These are phyloP conservation scores for Andrena cerasifolii DNA, from an alignment of 1,140 invertebrate genomes.

Conservation along the genomic window DNA sequence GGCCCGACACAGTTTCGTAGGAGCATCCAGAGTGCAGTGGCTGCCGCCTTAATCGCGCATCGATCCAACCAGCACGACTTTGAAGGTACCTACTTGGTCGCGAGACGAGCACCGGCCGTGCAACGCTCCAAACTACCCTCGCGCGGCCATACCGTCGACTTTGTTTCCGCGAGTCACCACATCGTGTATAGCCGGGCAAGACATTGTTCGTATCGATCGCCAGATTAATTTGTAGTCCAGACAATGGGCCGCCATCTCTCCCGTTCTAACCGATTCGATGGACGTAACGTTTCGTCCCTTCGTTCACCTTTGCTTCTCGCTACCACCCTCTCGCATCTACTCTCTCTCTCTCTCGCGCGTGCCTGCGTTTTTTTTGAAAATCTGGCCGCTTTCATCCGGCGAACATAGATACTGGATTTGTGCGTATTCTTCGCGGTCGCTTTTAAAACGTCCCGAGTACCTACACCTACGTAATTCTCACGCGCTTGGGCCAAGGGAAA, in stretches of 20 bases:
- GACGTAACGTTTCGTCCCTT: conserved; percentile 77
- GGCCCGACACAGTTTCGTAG: conserved; percentile 20
- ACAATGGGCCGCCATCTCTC: conserved; percentile 81
- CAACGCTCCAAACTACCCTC: conserved; percentile 57
- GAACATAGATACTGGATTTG: too few relatives aligned
- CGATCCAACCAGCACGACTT: conserved; percentile 49
- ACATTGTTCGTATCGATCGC: conserved; percentile 79
- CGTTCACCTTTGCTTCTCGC: conserved; percentile 39
- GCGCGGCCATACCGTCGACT: conserved; percentile 69
- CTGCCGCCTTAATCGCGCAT: conserved; percentile 42
- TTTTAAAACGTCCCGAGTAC: too few relatives aligned
- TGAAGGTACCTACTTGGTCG: conserved; percentile 5
- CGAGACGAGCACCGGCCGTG: conserved; percentile 1
- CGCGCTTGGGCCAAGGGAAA: too few relatives aligned
- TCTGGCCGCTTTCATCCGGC: too few relatives aligned
- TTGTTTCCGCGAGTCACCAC: conserved; percentile 74
- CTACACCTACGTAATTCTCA: too few relatives aligned
- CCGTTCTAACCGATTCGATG: conserved; percentile 74
- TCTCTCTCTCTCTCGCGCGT: too few relatives aligned
- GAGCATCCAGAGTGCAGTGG: conserved; percentile 1
- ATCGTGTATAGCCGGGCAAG: conserved; percentile 70
- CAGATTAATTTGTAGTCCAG: conserved; percentile 82
- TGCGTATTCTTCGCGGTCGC: not conserved
- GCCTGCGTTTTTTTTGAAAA: too few relatives aligned
- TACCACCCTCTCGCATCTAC: too few relatives aligned